Evolutionary conservation across 2,888 invertebrate genomes (phyloP).

Genomic region (Ormyrus rosae): DNA sequence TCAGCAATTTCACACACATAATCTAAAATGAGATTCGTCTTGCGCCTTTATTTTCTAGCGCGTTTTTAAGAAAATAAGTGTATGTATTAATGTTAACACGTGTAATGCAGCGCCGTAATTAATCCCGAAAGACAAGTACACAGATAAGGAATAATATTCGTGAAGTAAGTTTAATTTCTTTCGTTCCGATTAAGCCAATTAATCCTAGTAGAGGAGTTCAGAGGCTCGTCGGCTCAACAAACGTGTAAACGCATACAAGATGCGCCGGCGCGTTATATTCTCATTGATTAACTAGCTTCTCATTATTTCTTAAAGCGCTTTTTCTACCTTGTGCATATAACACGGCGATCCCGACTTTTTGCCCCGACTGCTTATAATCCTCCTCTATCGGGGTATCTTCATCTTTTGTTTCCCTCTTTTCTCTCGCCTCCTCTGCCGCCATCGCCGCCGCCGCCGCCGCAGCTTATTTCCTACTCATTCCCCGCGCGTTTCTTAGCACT

Average conservation of each 20-base stretch:
- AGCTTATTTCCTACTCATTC: constrained; percentile 10
- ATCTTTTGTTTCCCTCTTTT: constrained; percentile 24
- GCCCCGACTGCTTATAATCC: constrained; percentile 14
- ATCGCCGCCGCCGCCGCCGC: neutral
- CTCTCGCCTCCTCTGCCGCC: neutral
- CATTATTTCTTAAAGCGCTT: constrained; percentile 48
- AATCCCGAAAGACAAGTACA: constrained; percentile 33
- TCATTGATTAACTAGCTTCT: constrained; percentile 55
- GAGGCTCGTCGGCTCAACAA: constrained; percentile 35
- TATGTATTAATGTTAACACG: constrained; percentile 22
- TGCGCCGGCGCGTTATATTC: neutral
- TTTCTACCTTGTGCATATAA: constrained; percentile 22
- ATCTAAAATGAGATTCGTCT: neutral
- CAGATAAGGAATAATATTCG: constrained; percentile 48
- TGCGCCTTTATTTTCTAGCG: neutral
- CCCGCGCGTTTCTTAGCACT: neutral
- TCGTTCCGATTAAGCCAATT: constrained; percentile 48
- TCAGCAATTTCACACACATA: no score
- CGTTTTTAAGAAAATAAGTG: constrained; percentile 4
- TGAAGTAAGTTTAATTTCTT: constrained; percentile 42
- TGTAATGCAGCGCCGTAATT: constrained; percentile 35
- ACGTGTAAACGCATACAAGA: constrained; percentile 28
- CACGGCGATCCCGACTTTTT: constrained; percentile 28
- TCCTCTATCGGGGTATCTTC: constrained; percentile 18
- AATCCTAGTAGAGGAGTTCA: constrained; percentile 30